Conservation (phyloP, 2,113 vertebrate genomes). For the Dissostichus mawsoni region DNA sequence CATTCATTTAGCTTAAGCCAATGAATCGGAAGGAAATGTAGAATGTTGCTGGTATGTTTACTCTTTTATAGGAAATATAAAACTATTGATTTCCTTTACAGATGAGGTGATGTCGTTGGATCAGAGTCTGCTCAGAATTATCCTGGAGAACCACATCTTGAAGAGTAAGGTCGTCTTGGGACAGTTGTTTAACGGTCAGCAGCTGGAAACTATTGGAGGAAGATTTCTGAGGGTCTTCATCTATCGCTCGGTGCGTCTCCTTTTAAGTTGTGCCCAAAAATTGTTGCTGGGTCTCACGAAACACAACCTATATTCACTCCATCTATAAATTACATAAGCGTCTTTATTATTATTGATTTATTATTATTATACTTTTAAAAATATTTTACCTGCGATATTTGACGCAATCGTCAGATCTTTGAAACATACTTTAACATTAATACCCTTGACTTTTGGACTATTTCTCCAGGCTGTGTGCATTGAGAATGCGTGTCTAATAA, state of each 20-base stretch:
- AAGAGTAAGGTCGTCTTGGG: slow-evolving; percentile 91
- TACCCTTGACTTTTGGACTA: slow-evolving; percentile 23
- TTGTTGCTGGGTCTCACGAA: slow-evolving; percentile 10
- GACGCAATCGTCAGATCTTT: background rate
- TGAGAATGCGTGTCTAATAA: slow-evolving; percentile 95
- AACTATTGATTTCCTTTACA: slow-evolving; percentile 58
- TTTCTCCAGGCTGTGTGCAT: slow-evolving; percentile 91
- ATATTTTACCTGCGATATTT: background rate
- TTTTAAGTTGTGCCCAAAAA: slow-evolving; percentile 13
- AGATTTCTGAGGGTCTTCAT: slow-evolving; percentile 93
- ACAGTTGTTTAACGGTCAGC: slow-evolving; percentile 94
- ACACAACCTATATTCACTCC: slow-evolving; percentile 20
- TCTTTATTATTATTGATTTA: too few relatives aligned
- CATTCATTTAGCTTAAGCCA: background rate
- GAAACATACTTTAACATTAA: background rate
- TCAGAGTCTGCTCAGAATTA: slow-evolving; percentile 87
- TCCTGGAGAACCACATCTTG: slow-evolving; percentile 94
- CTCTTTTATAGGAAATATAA: slow-evolving; percentile 2
- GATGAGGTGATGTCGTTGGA: slow-evolving; percentile 94
- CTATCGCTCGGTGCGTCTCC: slow-evolving; percentile 92
- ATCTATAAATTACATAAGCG: too few relatives aligned
- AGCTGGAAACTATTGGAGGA: slow-evolving; percentile 92
- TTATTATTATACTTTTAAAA: too few relatives aligned
- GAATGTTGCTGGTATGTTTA: background rate
- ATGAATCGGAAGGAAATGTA: background rate